Conservation (phyloP, 2,797 vertebrate species). For the Heliangelus exortis region DNA sequence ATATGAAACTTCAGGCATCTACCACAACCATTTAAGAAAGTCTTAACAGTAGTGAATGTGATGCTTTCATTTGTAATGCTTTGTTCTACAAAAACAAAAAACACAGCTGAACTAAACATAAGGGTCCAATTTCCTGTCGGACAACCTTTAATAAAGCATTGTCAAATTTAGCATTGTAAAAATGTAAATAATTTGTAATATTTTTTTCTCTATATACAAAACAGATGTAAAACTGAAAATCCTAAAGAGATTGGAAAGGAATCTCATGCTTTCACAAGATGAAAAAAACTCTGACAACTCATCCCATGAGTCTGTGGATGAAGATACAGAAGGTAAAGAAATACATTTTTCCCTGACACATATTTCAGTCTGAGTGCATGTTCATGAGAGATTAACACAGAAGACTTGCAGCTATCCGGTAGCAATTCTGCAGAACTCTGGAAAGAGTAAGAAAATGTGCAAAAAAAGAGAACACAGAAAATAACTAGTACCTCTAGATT, state of each 20-base stretch:
- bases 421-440: neutral
- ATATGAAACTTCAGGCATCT: neutral
- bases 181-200: neutral
- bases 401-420: neutral
- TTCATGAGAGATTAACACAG: neutral
- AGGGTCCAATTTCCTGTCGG: neutral
- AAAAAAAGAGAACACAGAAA: neutral
- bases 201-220: neutral
- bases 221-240: constrained; percentile 53
- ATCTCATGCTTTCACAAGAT: neutral
- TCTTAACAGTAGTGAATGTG: neutral
- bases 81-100: neutral
- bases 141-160: neutral
- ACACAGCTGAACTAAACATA: neutral
- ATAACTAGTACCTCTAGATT: neutral
- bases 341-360: neutral
- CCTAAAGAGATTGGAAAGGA: constrained; percentile 40
- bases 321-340: constrained; percentile 34
- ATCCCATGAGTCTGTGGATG: neutral
- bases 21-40: neutral
- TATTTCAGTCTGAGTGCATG: neutral
- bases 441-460: neutral
- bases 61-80: neutral
- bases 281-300: neutral
- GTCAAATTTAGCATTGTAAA: neutral